Evolutionary conservation across 1,140 invertebrate genomes (phyloP), one percentile per base, ranked within the genome.

Genomic region (Pteromalus puparum): DNA sequence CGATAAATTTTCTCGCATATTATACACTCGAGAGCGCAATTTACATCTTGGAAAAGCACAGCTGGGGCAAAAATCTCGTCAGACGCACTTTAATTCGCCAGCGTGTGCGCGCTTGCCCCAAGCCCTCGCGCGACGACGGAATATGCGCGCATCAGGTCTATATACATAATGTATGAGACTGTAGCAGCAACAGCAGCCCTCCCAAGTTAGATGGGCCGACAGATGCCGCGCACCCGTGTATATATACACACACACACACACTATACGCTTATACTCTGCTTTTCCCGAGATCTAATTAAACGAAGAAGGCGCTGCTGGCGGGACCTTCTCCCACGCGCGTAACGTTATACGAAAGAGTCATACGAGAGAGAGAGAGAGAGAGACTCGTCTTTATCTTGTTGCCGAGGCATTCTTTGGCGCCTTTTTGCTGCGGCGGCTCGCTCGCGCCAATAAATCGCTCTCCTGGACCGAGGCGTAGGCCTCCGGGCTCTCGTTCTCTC

Each of bases 271-370:
- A 42, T 34, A 34, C 26, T 34, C 26, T 6, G 53, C 53, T 83
- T 77, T 83, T 78, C 61, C 68, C 67, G 76, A 84, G 82, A 84
- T 79, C 76, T 83, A 83, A 83, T 83, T 83, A 83, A 83, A 83
- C 74, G 75, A 76, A 70, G 67, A 30, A 70, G 67, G 24, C 67
- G 67, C 61, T n/a, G n/a, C 67, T 12, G 38, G 38, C 5, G 46
- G 30, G 77, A 7, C 30, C 30, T 34, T 82, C 81, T 82, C 81
- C 73, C 81, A 68, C 81, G 81, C 81, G 9, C 28, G 73, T 61
- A 61, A 61, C 53, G 53, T 34, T 34, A 34, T 61, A 61, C 53
- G 53, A 6, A 61, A 21, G 53, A 61, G 53, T 61, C 53, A n/a
- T 61, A 61, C 53, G 53, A n/a, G 53, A 48, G 46, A 38, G 38